Evolutionary conservation across 2,797 vertebrate species (phyloP).

Genomic region (Tenualosa thibaudeaui): DNA sequence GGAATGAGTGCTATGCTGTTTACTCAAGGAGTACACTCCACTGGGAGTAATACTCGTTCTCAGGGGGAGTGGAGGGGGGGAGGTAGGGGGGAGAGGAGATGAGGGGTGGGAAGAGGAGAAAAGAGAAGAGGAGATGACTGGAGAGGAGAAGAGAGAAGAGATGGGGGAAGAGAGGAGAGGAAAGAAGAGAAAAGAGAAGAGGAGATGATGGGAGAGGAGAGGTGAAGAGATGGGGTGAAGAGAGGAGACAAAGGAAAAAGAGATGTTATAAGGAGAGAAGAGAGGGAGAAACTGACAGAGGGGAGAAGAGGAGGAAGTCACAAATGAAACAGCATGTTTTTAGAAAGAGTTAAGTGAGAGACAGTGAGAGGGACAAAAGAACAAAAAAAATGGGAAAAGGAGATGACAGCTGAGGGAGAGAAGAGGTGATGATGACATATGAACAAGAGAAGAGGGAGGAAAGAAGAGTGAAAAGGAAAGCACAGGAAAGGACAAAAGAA

Average conservation of each 20-base stretch:
- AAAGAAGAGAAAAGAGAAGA: not conserved
- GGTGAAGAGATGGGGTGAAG: not conserved
- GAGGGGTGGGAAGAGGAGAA: slow-evolving; percentile 11
- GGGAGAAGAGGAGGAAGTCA: not conserved
- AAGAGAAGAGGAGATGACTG: not conserved
- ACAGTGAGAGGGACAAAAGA: too few species aligned
- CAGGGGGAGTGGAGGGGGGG: not conserved
- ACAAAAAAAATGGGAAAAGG: too few species aligned
- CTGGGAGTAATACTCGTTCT: not conserved
- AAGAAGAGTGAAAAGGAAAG: not conserved
- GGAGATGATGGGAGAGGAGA: not conserved
- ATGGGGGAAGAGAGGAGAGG: not conserved
- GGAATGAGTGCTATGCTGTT: not conserved
- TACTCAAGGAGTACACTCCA: not conserved
- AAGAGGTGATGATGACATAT: too few species aligned
- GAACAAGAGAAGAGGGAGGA: too few species aligned
- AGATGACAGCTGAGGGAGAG: too few species aligned
- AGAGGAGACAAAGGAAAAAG: not conserved
- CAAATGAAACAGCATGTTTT: not conserved
- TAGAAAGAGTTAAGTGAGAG: too few species aligned
- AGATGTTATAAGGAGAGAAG: not conserved
- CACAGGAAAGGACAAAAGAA: not conserved
- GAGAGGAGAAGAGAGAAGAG: not conserved
- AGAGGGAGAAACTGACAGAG: not conserved
- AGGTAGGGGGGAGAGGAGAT: not conserved